Conservation (phyloP, 2,888 invertebrate genomes). For the Sarcophaga rosellei region DNA sequence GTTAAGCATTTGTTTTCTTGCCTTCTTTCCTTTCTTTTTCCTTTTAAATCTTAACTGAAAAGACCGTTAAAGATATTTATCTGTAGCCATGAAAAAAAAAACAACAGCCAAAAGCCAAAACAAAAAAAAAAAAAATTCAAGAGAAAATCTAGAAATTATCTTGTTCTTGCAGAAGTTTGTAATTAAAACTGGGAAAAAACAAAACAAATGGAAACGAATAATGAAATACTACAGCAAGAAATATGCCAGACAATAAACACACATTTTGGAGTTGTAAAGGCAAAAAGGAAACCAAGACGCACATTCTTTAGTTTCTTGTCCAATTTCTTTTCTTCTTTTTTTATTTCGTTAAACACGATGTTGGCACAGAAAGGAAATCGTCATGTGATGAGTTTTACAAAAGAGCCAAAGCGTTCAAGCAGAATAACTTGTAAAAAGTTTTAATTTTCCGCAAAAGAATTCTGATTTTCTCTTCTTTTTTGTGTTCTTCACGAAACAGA, state of each 20-base stretch:
- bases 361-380: neutral
- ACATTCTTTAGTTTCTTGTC: neutral
- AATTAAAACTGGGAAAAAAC: neutral
- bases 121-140: neutral
- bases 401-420: constrained; percentile 47
- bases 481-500: neutral
- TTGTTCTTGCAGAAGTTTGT: neutral
- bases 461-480: neutral
- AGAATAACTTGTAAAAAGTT: constrained; percentile 51
- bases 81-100: neutral
- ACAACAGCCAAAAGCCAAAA: neutral
- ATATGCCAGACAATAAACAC: constrained; percentile 33
- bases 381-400: neutral
- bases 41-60: neutral
- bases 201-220: neutral
- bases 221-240: neutral
- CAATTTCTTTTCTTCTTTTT: neutral
- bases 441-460: constrained; percentile 57
- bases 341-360: neutral
- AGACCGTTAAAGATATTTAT: neutral
- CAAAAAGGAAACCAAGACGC: constrained; percentile 11
- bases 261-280: constrained; percentile 6
- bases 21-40: too few relatives aligned
- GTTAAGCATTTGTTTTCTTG: neutral
- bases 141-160: neutral